Percentiles rank a stretch among this genome's conserved stretches.
These are phyloP conservation scores for Callinectes sapidus DNA, from an alignment of 2,888 invertebrate species.

Conservation along the genomic window DNA sequence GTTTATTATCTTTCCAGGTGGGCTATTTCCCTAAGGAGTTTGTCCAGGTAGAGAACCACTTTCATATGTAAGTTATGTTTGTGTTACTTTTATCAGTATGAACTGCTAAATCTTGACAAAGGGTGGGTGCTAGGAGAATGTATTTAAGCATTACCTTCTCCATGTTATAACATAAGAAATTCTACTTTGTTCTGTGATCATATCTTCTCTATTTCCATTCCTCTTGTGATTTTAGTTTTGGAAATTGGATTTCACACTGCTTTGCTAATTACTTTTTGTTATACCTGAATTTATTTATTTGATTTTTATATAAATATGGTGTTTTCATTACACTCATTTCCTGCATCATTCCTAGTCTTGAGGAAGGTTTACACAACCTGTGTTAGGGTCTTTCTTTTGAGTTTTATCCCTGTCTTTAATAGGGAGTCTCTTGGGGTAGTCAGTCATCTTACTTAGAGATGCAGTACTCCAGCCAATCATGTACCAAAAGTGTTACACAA, in stretches of 20 bases:
- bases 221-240: neutral
- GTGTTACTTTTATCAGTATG: neutral
- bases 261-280: neutral
- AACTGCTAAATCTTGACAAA: neutral
- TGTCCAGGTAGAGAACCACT: conserved; percentile 52
- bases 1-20: conserved; percentile 52
- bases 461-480: neutral
- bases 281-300: neutral
- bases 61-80: neutral
- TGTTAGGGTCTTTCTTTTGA: neutral
- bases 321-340: neutral
- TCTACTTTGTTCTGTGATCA: neutral
- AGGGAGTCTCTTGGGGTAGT: neutral
- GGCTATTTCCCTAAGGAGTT: conserved; percentile 66
- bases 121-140: neutral
- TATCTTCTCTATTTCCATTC: neutral
- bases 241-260: neutral
- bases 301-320: neutral
- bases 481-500: conserved; percentile 22
- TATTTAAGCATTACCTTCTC: neutral
- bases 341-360: neutral
- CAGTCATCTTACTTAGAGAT: neutral
- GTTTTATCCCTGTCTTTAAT: neutral
- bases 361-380: neutral
- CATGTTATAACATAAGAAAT: neutral